Evolutionary conservation across 2,113 vertebrate genomes (phyloP), one percentile per base, ranked within the genome.

Genomic region (Scopus umbretta): DNA sequence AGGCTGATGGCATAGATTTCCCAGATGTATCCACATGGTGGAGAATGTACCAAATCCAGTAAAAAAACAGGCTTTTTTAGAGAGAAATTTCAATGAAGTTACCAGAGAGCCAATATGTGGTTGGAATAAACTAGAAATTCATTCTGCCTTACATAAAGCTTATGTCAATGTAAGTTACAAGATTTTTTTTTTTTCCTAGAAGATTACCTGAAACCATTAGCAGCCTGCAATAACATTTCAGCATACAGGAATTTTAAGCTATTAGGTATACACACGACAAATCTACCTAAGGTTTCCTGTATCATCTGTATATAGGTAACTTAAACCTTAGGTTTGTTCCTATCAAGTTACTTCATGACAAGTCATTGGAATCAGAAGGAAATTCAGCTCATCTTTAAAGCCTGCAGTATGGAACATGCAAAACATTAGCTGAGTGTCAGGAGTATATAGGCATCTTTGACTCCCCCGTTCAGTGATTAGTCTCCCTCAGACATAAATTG

Each of bases 21-120:
- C 40, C 25, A 38, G 27, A 71, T 0, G 0, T 49, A 45, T 25
- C 45, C 1, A 1, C 21, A 14, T 40, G 29, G 58, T 30, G 26
- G 5, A 72, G 58, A 67, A 76, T 10, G 10, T 3, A 36, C 14
- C 32, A 13, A 76, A 40, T 9, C 22, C 29, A 63, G 13, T 82
- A 79, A 86, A 73, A 40, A 78, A 34, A 2, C 6, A 65, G 38
- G 26, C 9, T 20, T 65, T 79, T 59, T 36, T 7, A 38, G 43
- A 82, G 34, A 91, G 9, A 80, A 78, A 81, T 58, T 67, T 47
- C 22, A 67, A 16, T 30, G 6, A 26, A 38, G 27, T 58, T 47
- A 88, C 15, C 16, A 68, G 20, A 59, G 5, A 86, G 23, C 2
- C 16, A 53, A 86, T 74, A 21, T 27, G 25, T 38, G 10, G 25